These are phyloP conservation scores for Antheraea pernyi DNA, from an alignment of 1,140 invertebrate species.

Conservation along the genomic window DNA sequence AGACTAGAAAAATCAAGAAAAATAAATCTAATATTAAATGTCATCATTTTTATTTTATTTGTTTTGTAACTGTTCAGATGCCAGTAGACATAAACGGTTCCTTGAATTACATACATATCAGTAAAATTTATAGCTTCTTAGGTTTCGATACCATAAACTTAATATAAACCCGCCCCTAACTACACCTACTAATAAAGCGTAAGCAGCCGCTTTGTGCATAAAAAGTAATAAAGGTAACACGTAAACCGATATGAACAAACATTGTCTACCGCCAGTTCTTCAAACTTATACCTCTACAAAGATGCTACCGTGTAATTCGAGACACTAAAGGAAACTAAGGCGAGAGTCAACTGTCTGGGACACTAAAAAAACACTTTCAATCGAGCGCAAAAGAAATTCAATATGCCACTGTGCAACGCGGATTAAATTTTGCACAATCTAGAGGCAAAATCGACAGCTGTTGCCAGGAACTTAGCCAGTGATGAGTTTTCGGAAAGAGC, in stretches of 20 bases:
- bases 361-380: constrained; percentile 67
- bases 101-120: neutral
- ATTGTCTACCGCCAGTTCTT: constrained; percentile 40
- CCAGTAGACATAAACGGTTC: neutral
- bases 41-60: neutral
- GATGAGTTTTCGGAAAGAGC: constrained; percentile 46
- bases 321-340: constrained; percentile 62
- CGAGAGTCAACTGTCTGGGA: constrained; percentile 66
- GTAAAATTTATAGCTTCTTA: constrained; percentile 21
- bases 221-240: constrained; percentile 38
- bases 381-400: constrained; percentile 71
- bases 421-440: constrained; percentile 76
- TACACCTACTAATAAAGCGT: constrained; percentile 44
- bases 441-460: constrained; percentile 63
- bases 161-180: constrained; percentile 46
- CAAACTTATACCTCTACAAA: constrained; percentile 53
- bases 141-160: constrained; percentile 35
- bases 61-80: neutral
- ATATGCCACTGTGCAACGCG: constrained; percentile 61
- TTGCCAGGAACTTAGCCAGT: constrained; percentile 59
- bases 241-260: constrained; percentile 54
- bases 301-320: constrained; percentile 72
- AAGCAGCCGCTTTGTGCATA: constrained; percentile 26
- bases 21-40: too few relatives aligned
- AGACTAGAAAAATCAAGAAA: too few relatives aligned